Base-by-base conservation (phyloP, 2,797 vertebrate genomes). In the Picus viridis region DNA sequence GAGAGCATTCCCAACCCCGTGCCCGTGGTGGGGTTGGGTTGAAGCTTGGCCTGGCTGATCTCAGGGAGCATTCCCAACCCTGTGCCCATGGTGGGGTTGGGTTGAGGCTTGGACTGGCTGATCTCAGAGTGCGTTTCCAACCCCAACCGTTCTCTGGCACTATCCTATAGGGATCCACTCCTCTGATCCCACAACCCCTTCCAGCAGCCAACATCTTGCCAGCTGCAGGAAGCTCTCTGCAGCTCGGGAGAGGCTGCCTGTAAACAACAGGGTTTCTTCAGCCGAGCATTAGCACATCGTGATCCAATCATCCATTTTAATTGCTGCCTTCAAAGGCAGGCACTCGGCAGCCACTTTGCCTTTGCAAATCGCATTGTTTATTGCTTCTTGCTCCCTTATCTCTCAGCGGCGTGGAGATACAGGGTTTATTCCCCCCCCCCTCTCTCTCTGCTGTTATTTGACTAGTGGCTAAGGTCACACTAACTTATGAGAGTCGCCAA, bases 381-480 rank as follows among this genome's bases (percentile, higher is more conserved):
- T 83, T 90, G 58, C 65, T 83, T 83, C 54, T 62, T 83, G 58
- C 58, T 92, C 87, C 59, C 65, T 94, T 95, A 93, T 95, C 78
- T 90, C 69, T 49, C 68, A 58, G 89, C 72, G 87, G 41, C 75
- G 78, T 23, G 59, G 36, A 92, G 89, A 83, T 32, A 71, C 0
- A 77, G n/a, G 3, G 2, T 13, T 51, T 24, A 6, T 17, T 12
- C 14, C 26, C 16, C 26, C 26, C 26, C 22, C 11, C 20, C 22
- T 13, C 53, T 80, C 13, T 30, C 89, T 59, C 16, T 47, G 84
- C 72, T 85, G 81, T 77, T 93, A 87, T 95, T 95, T 95, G 85
- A 70, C 79, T 54, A 30, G 86, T 62, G 75, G 76, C 62, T 94
- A 81, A 94, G 95, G 95, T 96, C 94, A 89, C 30, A 51, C 43